Percentiles rank a stretch among this genome's conserved stretches.
phyloP scores from a whole-genome alignment of 1,140 invertebrate genomes.

The Teleogryllus occipitalis region DNA sequence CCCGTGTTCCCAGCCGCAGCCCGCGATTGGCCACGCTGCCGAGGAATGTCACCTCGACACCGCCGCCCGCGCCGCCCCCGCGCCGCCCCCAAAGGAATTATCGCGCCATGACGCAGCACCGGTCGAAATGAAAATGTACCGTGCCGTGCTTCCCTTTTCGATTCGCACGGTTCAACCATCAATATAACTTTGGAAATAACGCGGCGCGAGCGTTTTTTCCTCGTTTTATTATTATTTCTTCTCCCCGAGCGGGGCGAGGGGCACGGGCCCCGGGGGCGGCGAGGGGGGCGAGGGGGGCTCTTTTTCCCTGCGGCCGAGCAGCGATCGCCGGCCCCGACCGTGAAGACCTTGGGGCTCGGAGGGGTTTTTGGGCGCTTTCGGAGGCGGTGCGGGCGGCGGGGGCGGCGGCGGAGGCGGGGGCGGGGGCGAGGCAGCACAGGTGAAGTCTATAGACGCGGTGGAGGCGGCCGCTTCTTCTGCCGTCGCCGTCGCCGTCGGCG shows the following conservation, averaged over 20 bases:
- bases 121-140: slow-evolving; percentile 8
- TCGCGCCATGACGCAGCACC: slow-evolving; percentile 14
- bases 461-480: too few relatives aligned
- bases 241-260: neutral
- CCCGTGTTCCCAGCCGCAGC: neutral
- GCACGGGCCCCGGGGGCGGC: too few relatives aligned
- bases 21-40: neutral
- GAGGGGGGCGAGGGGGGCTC: too few relatives aligned
- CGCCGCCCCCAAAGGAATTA: slow-evolving; percentile 8
- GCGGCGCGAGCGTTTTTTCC: neutral
- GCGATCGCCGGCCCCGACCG: neutral
- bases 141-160: neutral
- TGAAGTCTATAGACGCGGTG: neutral
- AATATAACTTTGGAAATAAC: slow-evolving; percentile 14
- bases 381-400: too few relatives aligned
- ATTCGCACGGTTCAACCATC: slow-evolving; percentile 13
- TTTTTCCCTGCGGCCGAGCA: neutral
- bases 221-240: slow-evolving; percentile 6
- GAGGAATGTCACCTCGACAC: neutral
- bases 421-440: too few relatives aligned
- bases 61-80: too few relatives aligned
- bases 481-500: too few relatives aligned
- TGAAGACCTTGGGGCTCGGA: neutral
- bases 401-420: too few relatives aligned
- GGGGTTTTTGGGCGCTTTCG: neutral